Evolutionary conservation across 2,113 vertebrate genomes (phyloP).

Genomic region (Chiloscyllium plagiosum): DNA sequence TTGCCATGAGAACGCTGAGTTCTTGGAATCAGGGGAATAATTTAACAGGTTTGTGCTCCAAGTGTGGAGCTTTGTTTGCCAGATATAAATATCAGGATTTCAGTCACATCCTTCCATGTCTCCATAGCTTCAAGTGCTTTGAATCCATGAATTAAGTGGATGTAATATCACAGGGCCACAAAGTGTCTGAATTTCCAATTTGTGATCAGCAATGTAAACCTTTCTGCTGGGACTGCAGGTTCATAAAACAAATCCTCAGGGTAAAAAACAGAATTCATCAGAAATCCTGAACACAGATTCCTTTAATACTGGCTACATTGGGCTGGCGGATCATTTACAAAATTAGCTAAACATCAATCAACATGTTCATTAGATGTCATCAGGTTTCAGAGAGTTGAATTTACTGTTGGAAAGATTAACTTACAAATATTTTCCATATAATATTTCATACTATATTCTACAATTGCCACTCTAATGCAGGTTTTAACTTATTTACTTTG

Average conservation of each 20-base stretch:
- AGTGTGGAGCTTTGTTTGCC: neutral
- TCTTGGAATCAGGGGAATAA: conserved; percentile 6
- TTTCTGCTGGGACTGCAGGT: neutral
- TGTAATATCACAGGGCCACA: neutral
- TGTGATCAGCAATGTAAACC: neutral
- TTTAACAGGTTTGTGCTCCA: conserved; percentile 3
- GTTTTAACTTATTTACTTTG: neutral
- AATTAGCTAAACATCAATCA: neutral
- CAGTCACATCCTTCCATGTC: neutral
- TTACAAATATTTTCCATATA: neutral
- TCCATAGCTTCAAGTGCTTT: neutral
- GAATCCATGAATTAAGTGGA: neutral
- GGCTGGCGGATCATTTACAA: neutral
- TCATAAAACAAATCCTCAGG: neutral
- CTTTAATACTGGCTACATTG: neutral
- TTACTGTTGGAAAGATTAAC: neutral
- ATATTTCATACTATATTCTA: neutral
- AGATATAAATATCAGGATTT: neutral
- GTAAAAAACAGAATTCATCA: neutral
- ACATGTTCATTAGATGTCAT: neutral
- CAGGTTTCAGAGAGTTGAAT: neutral
- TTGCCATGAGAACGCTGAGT: neutral
- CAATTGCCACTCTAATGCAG: neutral
- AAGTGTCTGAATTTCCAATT: neutral
- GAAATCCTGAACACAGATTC: neutral